Conservation (phyloP, 2,113 vertebrate genomes). For the Psophia crepitans region DNA sequence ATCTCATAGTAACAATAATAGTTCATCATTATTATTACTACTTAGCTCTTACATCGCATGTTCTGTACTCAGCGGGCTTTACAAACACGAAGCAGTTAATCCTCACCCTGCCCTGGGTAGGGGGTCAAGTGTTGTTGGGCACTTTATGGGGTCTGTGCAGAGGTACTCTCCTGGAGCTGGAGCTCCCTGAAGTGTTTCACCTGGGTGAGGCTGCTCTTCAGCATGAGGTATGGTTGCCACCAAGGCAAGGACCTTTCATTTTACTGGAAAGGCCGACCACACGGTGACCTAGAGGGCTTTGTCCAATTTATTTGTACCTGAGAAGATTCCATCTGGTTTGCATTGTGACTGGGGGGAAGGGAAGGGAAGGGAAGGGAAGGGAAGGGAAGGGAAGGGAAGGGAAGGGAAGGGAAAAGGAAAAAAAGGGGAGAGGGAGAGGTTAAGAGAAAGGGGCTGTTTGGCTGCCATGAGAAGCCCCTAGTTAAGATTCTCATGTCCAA, state of each 20-base stretch:
- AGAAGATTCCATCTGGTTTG: not conserved
- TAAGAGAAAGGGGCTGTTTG: not conserved
- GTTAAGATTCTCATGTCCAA: not conserved
- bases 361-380: not conserved
- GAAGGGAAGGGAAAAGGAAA: too few species aligned
- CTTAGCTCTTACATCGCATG: not conserved
- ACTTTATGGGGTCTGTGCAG: not conserved
- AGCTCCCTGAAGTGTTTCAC: not conserved
- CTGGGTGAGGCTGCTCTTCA: not conserved
- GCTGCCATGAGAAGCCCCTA: not conserved
- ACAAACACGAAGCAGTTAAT: not conserved
- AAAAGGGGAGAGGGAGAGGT: too few species aligned
- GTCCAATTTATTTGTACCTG: not conserved
- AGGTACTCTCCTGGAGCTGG: not conserved
- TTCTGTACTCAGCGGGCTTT: not conserved
- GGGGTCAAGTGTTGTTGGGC: not conserved
- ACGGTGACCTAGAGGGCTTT: not conserved
- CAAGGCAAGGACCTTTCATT: not conserved
- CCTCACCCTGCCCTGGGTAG: not conserved
- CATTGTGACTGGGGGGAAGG: rapidly evolving
- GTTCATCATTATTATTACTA: not conserved
- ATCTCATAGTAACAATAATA: not conserved
- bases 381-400: too few species aligned
- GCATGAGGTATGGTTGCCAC: not conserved
- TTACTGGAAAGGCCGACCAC: rapidly evolving